Evolutionary conservation across 1,140 invertebrate genomes (phyloP).

Genomic region (Calosoma granatense): DNA sequence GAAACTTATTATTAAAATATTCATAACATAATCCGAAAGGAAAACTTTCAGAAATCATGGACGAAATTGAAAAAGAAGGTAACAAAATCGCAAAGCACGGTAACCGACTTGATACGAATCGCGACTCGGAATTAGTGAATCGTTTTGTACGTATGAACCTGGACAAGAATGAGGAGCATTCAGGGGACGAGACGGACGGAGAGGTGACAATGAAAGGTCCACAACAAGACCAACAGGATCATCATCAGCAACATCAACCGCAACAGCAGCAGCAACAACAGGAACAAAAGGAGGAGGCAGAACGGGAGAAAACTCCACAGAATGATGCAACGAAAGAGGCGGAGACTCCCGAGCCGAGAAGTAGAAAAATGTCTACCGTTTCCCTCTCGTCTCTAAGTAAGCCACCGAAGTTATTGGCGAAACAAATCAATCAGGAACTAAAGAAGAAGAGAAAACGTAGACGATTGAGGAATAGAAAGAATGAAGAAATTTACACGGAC

Average conservation of each 20-base stretch:
- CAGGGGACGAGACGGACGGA: conserved; percentile 14
- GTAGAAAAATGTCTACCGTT: conserved; percentile 9
- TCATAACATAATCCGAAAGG: conserved; percentile 16
- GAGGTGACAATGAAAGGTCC: conserved; percentile 12
- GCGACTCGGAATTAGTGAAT: conserved; percentile 62
- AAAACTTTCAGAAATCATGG: conserved; percentile 10
- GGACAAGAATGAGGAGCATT: conserved; percentile 26
- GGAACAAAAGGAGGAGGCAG: conserved; percentile 9
- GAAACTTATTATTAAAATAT: no score
- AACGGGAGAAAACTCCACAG: conserved; percentile 7
- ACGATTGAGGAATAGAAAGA: conserved; percentile 29
- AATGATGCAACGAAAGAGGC: conserved; percentile 1
- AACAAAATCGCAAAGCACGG: conserved; percentile 18
- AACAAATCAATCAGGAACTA: conserved; percentile 32
- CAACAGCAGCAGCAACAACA: conserved; percentile 11
- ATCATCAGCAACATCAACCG: conserved; percentile 10
- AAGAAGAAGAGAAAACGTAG: conserved; percentile 42
- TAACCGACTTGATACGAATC: conserved; percentile 41
- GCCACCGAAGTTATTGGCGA: conserved; percentile 17
- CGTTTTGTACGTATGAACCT: conserved; percentile 59
- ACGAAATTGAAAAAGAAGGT: not conserved
- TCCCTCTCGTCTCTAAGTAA: not conserved
- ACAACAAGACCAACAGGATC: conserved; percentile 17
- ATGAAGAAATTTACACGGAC: conserved; percentile 74
- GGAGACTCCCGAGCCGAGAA: conserved; percentile 26